phyloP scores from a whole-genome alignment of 2,888 invertebrate genomes.

The Erannis defoliaria region DNA sequence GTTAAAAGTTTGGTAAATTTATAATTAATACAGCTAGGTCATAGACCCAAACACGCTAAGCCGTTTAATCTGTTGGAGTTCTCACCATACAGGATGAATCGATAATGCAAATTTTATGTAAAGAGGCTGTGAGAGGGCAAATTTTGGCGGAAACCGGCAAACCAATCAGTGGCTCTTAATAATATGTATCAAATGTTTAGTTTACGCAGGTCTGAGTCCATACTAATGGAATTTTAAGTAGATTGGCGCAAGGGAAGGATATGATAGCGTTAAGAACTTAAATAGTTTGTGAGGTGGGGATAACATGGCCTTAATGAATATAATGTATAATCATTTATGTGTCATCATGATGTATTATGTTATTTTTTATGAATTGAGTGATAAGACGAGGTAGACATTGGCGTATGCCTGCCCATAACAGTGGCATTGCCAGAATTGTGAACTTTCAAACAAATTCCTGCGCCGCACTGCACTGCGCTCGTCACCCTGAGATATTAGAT shows the following conservation, averaged over 20 bases:
- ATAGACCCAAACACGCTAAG: conserved; percentile 15
- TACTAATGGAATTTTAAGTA: conserved; percentile 49
- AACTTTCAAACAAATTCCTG: too few relatives aligned
- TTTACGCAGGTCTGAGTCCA: conserved; percentile 62
- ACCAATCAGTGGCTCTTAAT: conserved; percentile 72
- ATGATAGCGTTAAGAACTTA: conserved; percentile 1
- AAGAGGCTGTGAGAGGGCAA: conserved; percentile 74
- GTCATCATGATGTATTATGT: too few relatives aligned
- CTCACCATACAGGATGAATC: conserved; percentile 62
- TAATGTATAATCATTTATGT: too few relatives aligned
- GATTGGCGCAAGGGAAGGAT: conserved; percentile 14
- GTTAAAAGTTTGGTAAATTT: neutral
- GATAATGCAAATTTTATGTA: conserved; percentile 84
- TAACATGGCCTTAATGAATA: neutral
- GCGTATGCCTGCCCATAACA: too few relatives aligned
- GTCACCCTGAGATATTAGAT: too few relatives aligned
- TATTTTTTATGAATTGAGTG: too few relatives aligned
- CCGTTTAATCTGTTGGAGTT: conserved; percentile 51
- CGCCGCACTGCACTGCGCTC: too few relatives aligned
- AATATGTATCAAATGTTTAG: conserved; percentile 78
- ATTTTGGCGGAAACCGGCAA: conserved; percentile 64
- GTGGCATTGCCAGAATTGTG: too few relatives aligned
- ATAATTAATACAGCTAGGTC: neutral
- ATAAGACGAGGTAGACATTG: too few relatives aligned
- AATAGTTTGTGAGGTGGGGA: neutral